These are phyloP conservation scores for Parnassius smintheus DNA, from an alignment of 2,888 invertebrate species.

Conservation along the genomic window DNA sequence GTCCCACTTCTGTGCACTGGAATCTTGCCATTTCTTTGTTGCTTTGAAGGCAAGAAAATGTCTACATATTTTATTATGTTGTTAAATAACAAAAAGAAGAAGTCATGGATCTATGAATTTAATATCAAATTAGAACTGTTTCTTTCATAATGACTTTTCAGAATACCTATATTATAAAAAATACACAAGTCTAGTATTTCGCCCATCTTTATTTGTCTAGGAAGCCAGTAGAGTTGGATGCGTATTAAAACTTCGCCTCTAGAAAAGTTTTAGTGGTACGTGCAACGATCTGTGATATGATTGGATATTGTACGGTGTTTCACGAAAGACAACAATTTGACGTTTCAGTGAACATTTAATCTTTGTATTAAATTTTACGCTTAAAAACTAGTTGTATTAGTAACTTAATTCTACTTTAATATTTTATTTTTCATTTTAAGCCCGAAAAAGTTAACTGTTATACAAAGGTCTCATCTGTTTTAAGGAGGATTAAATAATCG, in stretches of 20 bases:
- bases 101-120: not conserved
- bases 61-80: no score
- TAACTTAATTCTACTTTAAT: no score
- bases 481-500: no score
- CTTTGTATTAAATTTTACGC: no score
- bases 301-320: slow-evolving; percentile 3
- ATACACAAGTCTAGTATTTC: not conserved
- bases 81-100: no score
- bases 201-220: slow-evolving; percentile 2
- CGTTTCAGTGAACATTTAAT: slow-evolving; percentile 1
- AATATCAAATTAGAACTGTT: not conserved
- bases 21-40: no score
- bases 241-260: slow-evolving; percentile 4
- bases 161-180: not conserved
- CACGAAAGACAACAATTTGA: slow-evolving; percentile 1
- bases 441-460: no score
- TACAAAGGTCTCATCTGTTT: no score
- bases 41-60: no score
- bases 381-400: no score
- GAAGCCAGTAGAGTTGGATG: not conserved
- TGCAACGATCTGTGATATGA: slow-evolving; percentile 15
- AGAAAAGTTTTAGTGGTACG: not conserved
- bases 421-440: no score
- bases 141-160: not conserved
- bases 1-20: no score